These are phyloP conservation scores for Callyntrura sp. DNA, from an alignment of 2,888 invertebrate genomes.

Conservation along the genomic window DNA sequence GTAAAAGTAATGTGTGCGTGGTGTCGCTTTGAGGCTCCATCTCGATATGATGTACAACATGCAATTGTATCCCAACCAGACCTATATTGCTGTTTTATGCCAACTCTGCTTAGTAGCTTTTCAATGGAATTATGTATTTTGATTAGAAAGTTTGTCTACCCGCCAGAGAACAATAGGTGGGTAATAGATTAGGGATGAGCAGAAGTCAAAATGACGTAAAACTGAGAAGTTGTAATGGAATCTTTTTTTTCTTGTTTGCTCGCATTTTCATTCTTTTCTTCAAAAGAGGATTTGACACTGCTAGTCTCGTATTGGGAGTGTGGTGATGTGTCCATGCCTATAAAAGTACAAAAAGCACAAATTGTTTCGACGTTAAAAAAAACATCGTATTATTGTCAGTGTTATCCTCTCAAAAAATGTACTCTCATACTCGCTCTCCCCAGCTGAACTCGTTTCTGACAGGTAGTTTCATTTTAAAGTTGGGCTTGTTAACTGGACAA, in stretches of 20 bases:
- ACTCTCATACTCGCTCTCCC: neutral
- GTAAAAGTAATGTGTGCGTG: neutral
- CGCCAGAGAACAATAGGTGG: neutral
- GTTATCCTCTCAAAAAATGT: neutral
- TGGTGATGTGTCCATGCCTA: slow-evolving; percentile 33
- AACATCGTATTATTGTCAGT: neutral
- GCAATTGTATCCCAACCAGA: slow-evolving; percentile 38
- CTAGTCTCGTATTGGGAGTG: neutral
- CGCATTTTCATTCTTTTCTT: neutral
- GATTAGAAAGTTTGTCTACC: neutral
- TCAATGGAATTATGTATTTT: neutral
- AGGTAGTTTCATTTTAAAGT: slow-evolving; percentile 65
- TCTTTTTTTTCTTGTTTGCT: neutral
- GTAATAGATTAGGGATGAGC: slow-evolving; percentile 10
- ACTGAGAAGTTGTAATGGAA: slow-evolving; percentile 43
- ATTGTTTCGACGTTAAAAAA: slow-evolving; percentile 53
- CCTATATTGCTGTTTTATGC: neutral
- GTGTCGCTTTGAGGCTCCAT: slow-evolving; percentile 63
- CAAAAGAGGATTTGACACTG: slow-evolving; percentile 25
- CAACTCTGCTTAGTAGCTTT: slow-evolving; percentile 25
- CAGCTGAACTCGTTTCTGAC: slow-evolving; percentile 72
- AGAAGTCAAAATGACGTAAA: slow-evolving; percentile 62
- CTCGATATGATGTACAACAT: neutral
- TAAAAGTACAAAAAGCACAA: slow-evolving; percentile 41
- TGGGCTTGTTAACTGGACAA: slow-evolving; percentile 76